Base-by-base conservation (phyloP, 2,888 invertebrate genomes). In the Acrobasis suavella region DNA sequence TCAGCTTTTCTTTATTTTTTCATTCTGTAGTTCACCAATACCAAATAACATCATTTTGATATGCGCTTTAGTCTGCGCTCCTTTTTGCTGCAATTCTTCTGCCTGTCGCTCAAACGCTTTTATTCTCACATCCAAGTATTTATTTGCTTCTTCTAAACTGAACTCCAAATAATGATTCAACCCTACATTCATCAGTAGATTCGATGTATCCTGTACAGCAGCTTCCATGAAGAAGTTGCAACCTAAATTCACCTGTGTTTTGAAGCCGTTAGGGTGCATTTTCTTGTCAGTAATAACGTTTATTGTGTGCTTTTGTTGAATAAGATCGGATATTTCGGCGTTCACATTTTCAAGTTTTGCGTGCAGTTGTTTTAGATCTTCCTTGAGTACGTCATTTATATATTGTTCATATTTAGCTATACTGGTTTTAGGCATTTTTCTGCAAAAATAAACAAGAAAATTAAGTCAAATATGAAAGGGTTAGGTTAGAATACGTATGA, bases 211-310 rank as follows among this genome's bases (percentile, higher is more conserved):
- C 60, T 93, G 86, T 60, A 97, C 94, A 62, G 94, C 89, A 0
- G 96, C 96, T 81, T 97, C 95, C 80, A 96, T 95, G 75, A 96
- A 97, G 71, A 97, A 96, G 81, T 96, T 96, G 72, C 96, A 95
- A n/a, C 97, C 97, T 39, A 98, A 86, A 79, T 97, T 96, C 37
- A 97, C 93, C 75, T 91, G 91, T 5, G 86, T 82, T 76, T 91
- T 91, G 60, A 90, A 89, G 1, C 91, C 89, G 17, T 80, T 62
- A 7, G 93, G 91, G 56, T 94, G 89, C 0, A 93, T 78, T 3
- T 90, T 86, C 46, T 93, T 92, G 63, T 94, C 92, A 58, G 93
- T 82, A 5, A 96, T 84, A 0, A 95, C 94, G 78, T 95, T 93
- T 22, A 97, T 93, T 0, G 95, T 93, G 63, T 95, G 95, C 80